These are phyloP conservation scores for Tachysurus vachellii DNA, from an alignment of 2,113 vertebrate genomes.

Conservation along the genomic window DNA sequence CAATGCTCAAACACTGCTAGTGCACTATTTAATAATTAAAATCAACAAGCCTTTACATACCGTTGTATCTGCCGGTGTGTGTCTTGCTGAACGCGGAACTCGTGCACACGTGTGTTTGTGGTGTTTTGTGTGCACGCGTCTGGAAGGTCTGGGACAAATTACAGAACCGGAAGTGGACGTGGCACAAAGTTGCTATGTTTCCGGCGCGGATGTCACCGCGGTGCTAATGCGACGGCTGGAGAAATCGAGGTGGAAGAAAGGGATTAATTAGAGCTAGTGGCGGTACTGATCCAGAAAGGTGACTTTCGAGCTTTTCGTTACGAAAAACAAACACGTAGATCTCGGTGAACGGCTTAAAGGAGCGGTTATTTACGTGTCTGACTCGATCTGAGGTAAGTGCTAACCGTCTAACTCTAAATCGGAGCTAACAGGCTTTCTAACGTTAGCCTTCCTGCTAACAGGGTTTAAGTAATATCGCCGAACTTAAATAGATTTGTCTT, in stretches of 20 bases:
- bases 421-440: constrained; percentile 39
- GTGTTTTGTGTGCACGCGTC: not conserved
- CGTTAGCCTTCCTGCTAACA: not conserved
- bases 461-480: not conserved
- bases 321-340: constrained; percentile 13
- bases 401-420: constrained; percentile 34
- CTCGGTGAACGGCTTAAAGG: constrained; percentile 45
- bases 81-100: not conserved
- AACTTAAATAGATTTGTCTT: not conserved
- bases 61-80: not conserved
- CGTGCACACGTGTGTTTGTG: not conserved
- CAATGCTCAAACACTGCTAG: not conserved
- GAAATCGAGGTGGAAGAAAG: constrained; percentile 56
- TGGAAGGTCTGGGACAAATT: not conserved
- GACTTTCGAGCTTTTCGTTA: constrained; percentile 46
- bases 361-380: constrained; percentile 43
- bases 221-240: constrained; percentile 50
- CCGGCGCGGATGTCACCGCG: constrained; percentile 70
- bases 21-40: not conserved
- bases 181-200: constrained; percentile 73
- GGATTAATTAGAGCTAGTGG: constrained; percentile 66
- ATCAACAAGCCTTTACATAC: not conserved
- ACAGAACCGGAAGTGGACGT: constrained; percentile 76
- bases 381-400: constrained; percentile 64
- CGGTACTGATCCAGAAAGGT: constrained; percentile 60